Evolutionary conservation across 2,113 vertebrate species (phyloP).

Genomic region (Gymnobelideus leadbeateri): DNA sequence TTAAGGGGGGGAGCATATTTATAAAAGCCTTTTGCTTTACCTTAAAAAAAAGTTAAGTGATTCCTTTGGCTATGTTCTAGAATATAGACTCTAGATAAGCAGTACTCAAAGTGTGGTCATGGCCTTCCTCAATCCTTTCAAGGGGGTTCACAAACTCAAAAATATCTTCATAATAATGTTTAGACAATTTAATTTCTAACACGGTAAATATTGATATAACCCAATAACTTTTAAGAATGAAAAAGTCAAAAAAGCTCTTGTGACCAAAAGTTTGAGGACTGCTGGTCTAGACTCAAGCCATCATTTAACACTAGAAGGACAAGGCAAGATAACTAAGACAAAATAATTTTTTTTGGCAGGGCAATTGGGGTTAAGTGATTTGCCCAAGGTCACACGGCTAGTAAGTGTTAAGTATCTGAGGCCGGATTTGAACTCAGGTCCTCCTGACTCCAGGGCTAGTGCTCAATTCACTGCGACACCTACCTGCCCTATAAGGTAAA

Average conservation of each 20-base stretch:
- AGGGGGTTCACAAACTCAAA: not conserved
- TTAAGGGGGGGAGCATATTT: not conserved
- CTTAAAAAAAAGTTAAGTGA: constrained; percentile 57
- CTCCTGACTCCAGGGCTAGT: too few relatives aligned
- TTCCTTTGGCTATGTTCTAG: constrained; percentile 48
- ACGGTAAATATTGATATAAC: not conserved
- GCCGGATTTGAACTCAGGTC: too few relatives aligned
- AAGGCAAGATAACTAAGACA: not conserved
- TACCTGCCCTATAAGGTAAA: too few relatives aligned
- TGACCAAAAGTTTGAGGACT: not conserved
- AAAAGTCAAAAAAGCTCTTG: not conserved
- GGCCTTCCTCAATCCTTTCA: not conserved
- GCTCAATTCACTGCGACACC: too few relatives aligned
- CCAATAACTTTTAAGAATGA: not conserved
- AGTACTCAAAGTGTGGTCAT: not conserved
- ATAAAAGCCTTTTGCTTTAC: not conserved
- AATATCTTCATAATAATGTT: not conserved
- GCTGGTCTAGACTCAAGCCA: not conserved
- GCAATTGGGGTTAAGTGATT: too few relatives aligned
- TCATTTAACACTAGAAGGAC: not conserved
- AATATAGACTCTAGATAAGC: not conserved
- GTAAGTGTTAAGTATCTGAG: too few relatives aligned
- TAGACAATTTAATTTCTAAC: not conserved
- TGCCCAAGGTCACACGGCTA: too few relatives aligned
- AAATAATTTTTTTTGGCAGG: too few relatives aligned